Percentiles rank a stretch among this genome's conserved stretches.
These are phyloP conservation scores for Brachyptera putata DNA, from an alignment of 2,888 invertebrate genomes.

Conservation along the genomic window DNA sequence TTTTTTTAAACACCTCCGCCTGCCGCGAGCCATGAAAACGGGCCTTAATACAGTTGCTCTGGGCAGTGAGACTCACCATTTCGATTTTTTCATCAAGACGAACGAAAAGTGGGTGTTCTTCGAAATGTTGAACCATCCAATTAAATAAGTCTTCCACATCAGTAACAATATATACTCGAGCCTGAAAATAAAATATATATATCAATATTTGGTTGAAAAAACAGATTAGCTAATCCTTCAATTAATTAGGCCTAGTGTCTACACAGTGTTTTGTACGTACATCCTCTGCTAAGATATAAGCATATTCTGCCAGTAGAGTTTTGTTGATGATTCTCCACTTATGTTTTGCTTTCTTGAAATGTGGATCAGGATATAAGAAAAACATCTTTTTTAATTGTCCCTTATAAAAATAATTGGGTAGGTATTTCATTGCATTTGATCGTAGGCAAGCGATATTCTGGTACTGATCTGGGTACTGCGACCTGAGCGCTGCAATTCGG, in stretches of 20 bases:
- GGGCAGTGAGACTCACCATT: conserved; percentile 36
- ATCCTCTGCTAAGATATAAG: conserved; percentile 81
- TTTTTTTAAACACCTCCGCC: no score
- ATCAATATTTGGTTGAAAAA: background rate
- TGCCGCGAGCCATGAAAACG: no score
- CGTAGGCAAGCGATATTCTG: conserved; percentile 92
- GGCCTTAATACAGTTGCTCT: no score
- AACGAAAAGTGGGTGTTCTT: conserved; percentile 85
- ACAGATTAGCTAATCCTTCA: conserved; percentile 2
- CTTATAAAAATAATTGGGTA: conserved; percentile 94
- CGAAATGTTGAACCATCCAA: conserved; percentile 94
- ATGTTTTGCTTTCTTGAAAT: conserved; percentile 97
- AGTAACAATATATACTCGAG: conserved; percentile 91
- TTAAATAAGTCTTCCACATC: conserved; percentile 96
- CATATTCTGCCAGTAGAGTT: conserved; percentile 92
- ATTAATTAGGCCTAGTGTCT: background rate
- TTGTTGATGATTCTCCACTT: conserved; percentile 98
- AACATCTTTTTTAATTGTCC: conserved; percentile 96
- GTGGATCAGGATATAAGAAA: conserved; percentile 98
- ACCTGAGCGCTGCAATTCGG: conserved; percentile 80
- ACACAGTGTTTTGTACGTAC: conserved; percentile 50
- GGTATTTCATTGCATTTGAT: conserved; percentile 98
- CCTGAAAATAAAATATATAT: conserved; percentile 52
- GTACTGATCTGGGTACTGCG: conserved; percentile 69
- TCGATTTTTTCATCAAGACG: conserved; percentile 62